Evolutionary conservation across 30 jellyfish, hydroid and myxozoan species (phyloP), one percentile per base, ranked within the genome.

Genomic region (Nemopilema nomurai): DNA sequence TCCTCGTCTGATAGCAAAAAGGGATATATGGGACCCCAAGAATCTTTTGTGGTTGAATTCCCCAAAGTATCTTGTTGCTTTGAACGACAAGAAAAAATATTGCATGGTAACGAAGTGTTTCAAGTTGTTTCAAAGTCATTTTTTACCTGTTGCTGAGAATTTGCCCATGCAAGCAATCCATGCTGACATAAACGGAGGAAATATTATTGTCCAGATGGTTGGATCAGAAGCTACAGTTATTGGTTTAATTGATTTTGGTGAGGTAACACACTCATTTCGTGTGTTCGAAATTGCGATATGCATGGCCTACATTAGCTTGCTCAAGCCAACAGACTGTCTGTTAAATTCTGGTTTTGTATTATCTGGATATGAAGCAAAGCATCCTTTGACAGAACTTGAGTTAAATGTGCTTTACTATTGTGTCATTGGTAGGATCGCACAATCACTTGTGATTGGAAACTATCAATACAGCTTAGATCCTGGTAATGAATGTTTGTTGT

Each of bases 201-300:
- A 79, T 30, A 64, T 79, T 28, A 7, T 79, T 0, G 80, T 79
- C 1, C 31, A 33, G 7, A 29, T 18, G 71, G 66, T 26, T n/a
- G 41, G 66, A 17, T 17, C 51, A 27, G 51, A 17, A 28, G 51
- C 70, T 16, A 21, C 21, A 7, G 49, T 84, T 9, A 19, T 82
- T 24, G 92, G 92, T 21, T 25, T 84, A 3, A 73, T 84, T 57
- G 92, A 84, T 51, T 84, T 84, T 73, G 92, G 87, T 0, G 87
- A 84, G 49, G 49, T 84, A n/a, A 84, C 81, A 23, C 57, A 72
- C 28, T 72, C 92, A 18, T 84, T 75, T 23, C 92, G 86, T 31
- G 83, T 84, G 16, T 73, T 84, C 50, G 92, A 84, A 63, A 51
- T 84, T 4, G 82, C 70, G 20, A 84, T 53, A 22, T 74, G 87